Conservation (phyloP, 2,888 invertebrate species). For the Kryphioiulus occultus region DNA sequence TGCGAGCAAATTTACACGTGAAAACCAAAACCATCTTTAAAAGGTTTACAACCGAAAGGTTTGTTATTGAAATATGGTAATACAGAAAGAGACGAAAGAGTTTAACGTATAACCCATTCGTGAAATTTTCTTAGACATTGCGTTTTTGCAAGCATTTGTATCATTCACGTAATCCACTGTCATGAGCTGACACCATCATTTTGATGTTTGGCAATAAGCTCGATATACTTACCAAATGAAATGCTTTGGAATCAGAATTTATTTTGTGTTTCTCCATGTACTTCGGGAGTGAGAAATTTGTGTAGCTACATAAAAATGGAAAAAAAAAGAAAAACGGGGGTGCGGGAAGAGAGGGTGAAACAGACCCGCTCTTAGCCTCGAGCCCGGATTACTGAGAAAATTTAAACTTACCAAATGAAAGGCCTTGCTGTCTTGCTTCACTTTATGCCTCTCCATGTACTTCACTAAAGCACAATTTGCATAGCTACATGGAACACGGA, state of each 20-base stretch:
- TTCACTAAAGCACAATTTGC: slow-evolving; percentile 80
- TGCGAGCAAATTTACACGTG: too few relatives aligned
- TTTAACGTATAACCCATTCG: too few relatives aligned
- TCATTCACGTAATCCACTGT: too few relatives aligned
- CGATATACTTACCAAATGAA: slow-evolving; percentile 56
- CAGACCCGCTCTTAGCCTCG: neutral
- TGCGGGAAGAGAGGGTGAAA: too few relatives aligned
- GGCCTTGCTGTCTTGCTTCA: slow-evolving; percentile 91
- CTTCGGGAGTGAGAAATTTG: slow-evolving; percentile 58
- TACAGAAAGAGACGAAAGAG: too few relatives aligned
- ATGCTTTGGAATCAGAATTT: slow-evolving; percentile 58
- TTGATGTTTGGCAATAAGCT: neutral
- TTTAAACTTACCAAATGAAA: slow-evolving; percentile 72
- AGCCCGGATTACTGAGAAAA: slow-evolving; percentile 35
- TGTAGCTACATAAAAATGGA: slow-evolving; percentile 12
- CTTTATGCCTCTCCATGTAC: slow-evolving; percentile 95
- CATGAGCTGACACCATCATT: neutral
- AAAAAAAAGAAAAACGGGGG: neutral
- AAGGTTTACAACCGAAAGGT: too few relatives aligned
- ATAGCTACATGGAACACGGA: slow-evolving; percentile 57
- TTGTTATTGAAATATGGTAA: too few relatives aligned
- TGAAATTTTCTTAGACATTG: too few relatives aligned
- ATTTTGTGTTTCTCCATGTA: slow-evolving; percentile 62
- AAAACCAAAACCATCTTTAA: too few relatives aligned
- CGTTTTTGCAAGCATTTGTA: too few relatives aligned